Percentiles rank a stretch among this genome's conserved stretches.
phyloP scores from a whole-genome alignment of 2,113 vertebrate species.

The Pseudonaja textilis region DNA sequence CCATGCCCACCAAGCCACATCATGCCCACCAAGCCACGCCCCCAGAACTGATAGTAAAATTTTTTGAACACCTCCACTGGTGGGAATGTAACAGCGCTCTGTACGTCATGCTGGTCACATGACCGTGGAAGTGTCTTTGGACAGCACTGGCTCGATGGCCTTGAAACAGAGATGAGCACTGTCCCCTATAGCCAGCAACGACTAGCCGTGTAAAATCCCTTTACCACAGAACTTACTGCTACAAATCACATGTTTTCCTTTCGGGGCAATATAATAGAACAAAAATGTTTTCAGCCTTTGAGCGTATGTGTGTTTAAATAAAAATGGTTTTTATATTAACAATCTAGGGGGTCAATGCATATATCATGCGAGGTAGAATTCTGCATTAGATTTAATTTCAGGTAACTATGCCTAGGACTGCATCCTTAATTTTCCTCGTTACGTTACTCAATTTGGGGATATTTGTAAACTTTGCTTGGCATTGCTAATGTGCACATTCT shows the following conservation, averaged over 20 bases:
- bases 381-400: neutral
- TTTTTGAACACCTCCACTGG: neutral
- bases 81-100: neutral
- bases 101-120: neutral
- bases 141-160: neutral
- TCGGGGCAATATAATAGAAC: neutral
- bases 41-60: too few species aligned
- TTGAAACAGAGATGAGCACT: neutral
- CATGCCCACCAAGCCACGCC: too few species aligned
- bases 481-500: neutral
- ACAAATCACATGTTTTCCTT: neutral
- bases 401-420: neutral
- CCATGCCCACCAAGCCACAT: too few species aligned
- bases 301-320: neutral
- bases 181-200: neutral
- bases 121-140: neutral
- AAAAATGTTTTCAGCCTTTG: neutral
- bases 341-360: neutral
- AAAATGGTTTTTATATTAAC: neutral
- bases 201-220: neutral
- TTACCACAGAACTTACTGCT: neutral
- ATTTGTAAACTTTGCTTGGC: neutral
- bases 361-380: neutral
- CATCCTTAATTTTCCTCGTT: neutral
- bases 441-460: neutral